Evolutionary conservation across 2,888 invertebrate species (phyloP).

Genomic region (Sesia bembeciformis): DNA sequence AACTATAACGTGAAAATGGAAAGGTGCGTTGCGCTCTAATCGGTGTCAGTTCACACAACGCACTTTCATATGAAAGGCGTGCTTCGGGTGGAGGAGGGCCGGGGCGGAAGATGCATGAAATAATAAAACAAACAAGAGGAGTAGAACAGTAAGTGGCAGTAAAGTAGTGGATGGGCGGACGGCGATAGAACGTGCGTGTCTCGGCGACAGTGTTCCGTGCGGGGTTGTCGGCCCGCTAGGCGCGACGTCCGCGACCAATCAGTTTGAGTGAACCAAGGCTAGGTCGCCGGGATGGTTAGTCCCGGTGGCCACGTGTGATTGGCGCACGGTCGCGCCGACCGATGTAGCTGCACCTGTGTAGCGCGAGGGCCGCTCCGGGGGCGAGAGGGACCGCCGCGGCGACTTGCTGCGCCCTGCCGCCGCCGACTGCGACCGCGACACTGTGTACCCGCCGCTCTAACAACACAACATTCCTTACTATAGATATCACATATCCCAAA

Average conservation of each 20-base stretch:
- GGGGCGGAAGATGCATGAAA: constrained; percentile 64
- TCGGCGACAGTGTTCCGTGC: constrained; percentile 68
- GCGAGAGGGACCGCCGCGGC: constrained; percentile 88
- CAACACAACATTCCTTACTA: not conserved
- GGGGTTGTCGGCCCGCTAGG: constrained; percentile 39
- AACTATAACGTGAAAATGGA: constrained; percentile 18
- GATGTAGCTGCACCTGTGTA: constrained; percentile 68
- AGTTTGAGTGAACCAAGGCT: not conserved
- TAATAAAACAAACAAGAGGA: constrained; percentile 43
- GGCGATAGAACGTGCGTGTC: constrained; percentile 56
- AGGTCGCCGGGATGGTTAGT: not conserved
- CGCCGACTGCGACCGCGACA: constrained; percentile 90
- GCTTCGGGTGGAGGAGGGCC: constrained; percentile 52
- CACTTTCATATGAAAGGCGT: constrained; percentile 41
- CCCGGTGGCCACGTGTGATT: constrained; percentile 1
- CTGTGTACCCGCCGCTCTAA: constrained; percentile 50
- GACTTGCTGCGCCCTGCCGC: constrained; percentile 84
- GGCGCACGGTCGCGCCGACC: constrained; percentile 14
- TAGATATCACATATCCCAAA: not conserved
- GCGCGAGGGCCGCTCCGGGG: constrained; percentile 78
- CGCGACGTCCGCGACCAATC: constrained; percentile 30
- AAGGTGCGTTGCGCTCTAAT: constrained; percentile 17
- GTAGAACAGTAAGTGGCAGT: constrained; percentile 58
- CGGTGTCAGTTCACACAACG: constrained; percentile 13
- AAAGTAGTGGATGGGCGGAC: constrained; percentile 65